Evolutionary conservation across 2,113 vertebrate genomes (phyloP).

Genomic region (Atractosteus spatula): DNA sequence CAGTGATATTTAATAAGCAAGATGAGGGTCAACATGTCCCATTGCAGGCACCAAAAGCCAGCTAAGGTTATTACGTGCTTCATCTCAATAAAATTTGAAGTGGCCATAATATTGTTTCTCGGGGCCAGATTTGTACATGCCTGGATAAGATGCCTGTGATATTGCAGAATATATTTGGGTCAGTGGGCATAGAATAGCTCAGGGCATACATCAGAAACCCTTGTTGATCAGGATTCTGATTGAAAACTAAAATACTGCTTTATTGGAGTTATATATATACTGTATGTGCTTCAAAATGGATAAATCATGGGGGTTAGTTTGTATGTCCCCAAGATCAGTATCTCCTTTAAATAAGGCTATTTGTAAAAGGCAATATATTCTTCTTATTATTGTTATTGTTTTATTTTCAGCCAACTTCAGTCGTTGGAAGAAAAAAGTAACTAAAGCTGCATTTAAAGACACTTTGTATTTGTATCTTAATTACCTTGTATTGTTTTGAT

Average conservation of each 20-base stretch:
- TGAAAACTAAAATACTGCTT: constrained; percentile 15
- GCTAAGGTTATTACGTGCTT: constrained; percentile 15
- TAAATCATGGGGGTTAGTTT: neutral
- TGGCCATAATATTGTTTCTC: constrained; percentile 18
- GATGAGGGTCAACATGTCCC: neutral
- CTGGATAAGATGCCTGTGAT: constrained; percentile 14
- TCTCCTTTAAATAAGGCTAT: too few relatives aligned
- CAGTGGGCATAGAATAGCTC: constrained; percentile 13
- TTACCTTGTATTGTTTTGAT: too few relatives aligned
- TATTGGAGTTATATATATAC: constrained; percentile 4
- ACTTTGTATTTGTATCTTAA: too few relatives aligned
- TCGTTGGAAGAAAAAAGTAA: too few relatives aligned
- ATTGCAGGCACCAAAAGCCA: neutral
- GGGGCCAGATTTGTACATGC: constrained; percentile 12
- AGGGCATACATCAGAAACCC: constrained; percentile 12
- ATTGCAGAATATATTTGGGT: constrained; percentile 20
- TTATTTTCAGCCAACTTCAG: too few relatives aligned
- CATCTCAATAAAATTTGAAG: constrained; percentile 24
- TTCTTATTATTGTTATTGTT: too few relatives aligned
- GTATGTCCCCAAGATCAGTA: too few relatives aligned
- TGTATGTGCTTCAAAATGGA: neutral
- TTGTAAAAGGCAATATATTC: too few relatives aligned
- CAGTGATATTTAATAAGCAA: constrained; percentile 12
- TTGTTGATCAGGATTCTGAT: constrained; percentile 8
- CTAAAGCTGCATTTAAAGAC: too few relatives aligned